Conservation (phyloP, 1,140 invertebrate species). For the Prorops nasuta region DNA sequence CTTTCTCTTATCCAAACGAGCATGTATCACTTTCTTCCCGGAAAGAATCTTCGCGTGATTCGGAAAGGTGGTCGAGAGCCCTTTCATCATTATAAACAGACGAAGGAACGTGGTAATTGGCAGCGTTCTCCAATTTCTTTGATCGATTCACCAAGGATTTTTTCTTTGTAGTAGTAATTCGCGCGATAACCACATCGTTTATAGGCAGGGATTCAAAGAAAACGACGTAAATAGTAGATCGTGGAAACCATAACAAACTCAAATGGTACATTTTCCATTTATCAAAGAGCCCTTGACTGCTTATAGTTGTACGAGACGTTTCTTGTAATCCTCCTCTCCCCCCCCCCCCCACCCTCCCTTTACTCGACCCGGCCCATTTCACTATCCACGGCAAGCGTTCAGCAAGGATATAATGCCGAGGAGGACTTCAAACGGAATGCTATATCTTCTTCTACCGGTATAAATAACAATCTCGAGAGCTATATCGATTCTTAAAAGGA, state of each 20-base stretch:
- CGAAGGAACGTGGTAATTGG: no score
- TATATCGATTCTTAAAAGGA: conserved; percentile 27
- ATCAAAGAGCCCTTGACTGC: conserved; percentile 34
- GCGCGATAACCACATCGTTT: conserved; percentile 28
- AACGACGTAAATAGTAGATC: conserved; percentile 33
- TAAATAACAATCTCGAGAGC: conserved; percentile 30
- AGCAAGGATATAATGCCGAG: conserved; percentile 21
- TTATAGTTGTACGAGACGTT: conserved; percentile 30
- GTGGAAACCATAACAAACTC: conserved; percentile 33
- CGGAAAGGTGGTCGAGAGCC: no score
- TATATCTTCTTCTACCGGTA: conserved; percentile 19
- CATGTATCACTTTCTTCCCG: no score
- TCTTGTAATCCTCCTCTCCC: conserved; percentile 28
- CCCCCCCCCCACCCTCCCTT: neutral
- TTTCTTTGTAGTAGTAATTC: conserved; percentile 1
- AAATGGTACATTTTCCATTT: conserved; percentile 37
- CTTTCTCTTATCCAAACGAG: no score
- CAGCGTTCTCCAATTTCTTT: neutral
- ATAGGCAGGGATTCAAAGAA: conserved; percentile 38
- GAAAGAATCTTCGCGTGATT: no score
- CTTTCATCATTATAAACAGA: no score
- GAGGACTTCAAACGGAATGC: conserved; percentile 34
- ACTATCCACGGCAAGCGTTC: conserved; percentile 18
- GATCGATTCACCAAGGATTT: neutral
- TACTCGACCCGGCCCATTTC: neutral